Percentiles rank a stretch among this genome's conserved stretches.
Evolutionary conservation across 2,888 invertebrate species (phyloP).

Genomic region (Zaprionus bogoriensis): DNA sequence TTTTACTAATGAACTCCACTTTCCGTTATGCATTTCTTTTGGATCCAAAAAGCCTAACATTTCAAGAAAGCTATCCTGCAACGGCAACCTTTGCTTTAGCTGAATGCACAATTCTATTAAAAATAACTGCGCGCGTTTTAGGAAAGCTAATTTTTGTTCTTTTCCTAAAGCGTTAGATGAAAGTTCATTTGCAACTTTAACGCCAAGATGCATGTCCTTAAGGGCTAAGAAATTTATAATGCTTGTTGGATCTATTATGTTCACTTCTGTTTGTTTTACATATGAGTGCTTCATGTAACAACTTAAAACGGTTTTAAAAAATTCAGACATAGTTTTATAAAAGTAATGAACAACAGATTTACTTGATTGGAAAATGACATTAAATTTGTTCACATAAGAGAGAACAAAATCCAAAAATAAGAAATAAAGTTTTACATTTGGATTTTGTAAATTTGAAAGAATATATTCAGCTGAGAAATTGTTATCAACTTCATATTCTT

Average conservation of each 20-base stretch:
- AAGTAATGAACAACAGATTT: no score
- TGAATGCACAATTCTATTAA: not conserved
- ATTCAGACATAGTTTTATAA: no score
- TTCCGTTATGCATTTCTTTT: slow-evolving; percentile 1
- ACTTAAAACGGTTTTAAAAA: no score
- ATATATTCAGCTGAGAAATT: no score
- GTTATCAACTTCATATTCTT: no score
- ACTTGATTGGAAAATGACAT: no score
- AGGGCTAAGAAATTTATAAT: not conserved
- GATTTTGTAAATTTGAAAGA: no score
- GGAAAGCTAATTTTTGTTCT: not conserved
- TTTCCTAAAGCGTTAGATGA: not conserved
- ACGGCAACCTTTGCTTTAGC: not conserved
- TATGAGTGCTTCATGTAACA: no score
- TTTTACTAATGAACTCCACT: slow-evolving; percentile 9
- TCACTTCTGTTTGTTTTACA: no score
- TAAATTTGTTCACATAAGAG: no score
- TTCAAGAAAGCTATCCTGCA: not conserved
- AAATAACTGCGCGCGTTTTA: not conserved
- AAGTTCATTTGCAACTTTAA: slow-evolving; percentile 11
- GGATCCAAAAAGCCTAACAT: not conserved
- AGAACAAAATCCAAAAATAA: no score
- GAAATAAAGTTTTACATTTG: no score
- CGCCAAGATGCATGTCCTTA: not conserved
- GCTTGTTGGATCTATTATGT: not conserved